These are phyloP conservation scores for Pica pica DNA, from an alignment of 2,113 vertebrate genomes.

Conservation along the genomic window DNA sequence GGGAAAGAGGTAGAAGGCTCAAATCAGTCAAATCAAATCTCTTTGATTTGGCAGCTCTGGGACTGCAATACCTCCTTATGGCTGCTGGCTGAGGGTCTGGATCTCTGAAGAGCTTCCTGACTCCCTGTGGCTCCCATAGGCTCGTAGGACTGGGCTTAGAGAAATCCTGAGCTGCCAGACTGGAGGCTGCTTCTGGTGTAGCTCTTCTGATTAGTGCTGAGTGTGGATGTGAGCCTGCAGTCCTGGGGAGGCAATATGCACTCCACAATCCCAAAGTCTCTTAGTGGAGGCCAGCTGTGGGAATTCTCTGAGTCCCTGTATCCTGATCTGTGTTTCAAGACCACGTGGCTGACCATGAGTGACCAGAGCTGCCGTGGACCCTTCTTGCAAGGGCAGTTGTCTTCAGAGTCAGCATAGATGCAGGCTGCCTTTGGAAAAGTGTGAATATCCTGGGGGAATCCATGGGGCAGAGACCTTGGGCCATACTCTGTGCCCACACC, in stretches of 20 bases:
- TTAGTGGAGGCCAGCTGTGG: neutral
- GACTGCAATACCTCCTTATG: neutral
- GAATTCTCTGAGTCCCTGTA: neutral
- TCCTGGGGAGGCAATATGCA: neutral
- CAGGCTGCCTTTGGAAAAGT: neutral
- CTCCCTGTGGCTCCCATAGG: neutral
- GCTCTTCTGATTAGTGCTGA: neutral
- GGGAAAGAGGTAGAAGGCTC: neutral
- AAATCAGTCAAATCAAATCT: neutral
- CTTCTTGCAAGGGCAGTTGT: neutral
- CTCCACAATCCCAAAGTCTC: neutral
- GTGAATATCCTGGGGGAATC: neutral
- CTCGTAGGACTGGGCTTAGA: neutral
- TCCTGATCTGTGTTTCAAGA: neutral
- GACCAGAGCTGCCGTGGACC: neutral
- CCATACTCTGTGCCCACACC: neutral
- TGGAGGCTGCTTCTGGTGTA: neutral
- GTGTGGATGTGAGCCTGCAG: neutral
- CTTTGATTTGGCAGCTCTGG: neutral
- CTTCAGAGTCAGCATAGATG: neutral
- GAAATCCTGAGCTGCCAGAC: neutral
- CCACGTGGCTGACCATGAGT: neutral
- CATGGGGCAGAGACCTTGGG: neutral
- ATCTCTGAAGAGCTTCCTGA: neutral
- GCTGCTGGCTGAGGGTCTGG: neutral